Evolutionary conservation across 2,888 invertebrate species (phyloP).

Genomic region (Dynastes hyllus): DNA sequence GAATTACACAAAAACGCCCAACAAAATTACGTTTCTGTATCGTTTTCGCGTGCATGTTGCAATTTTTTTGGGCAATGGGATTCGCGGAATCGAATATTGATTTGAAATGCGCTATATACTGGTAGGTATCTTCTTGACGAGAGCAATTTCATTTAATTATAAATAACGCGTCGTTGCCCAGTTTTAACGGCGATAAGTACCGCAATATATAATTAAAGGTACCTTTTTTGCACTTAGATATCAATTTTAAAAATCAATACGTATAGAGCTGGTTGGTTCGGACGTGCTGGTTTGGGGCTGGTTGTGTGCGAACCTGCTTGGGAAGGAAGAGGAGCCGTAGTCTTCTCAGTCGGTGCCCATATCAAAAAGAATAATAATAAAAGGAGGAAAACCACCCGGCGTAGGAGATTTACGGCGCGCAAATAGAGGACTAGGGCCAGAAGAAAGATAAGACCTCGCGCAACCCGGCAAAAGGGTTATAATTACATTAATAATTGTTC

Average conservation of each 20-base stretch:
- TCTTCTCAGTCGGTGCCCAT: background rate
- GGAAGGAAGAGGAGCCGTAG: background rate
- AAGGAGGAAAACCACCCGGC: conserved; percentile 29
- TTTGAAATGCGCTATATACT: background rate
- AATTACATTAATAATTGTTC: conserved; percentile 53
- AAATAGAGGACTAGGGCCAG: conserved; percentile 42
- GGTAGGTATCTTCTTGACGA: conserved; percentile 20
- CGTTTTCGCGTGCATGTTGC: conserved; percentile 22
- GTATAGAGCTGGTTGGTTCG: background rate
- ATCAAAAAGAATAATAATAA: conserved; percentile 39
- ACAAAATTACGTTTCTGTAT: conserved; percentile 21
- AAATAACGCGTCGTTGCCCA: conserved; percentile 28
- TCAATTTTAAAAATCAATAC: conserved; percentile 52
- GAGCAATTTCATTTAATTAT: conserved; percentile 19
- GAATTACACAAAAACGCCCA: conserved; percentile 25
- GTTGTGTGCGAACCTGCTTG: conserved; percentile 17
- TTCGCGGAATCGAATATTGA: conserved; percentile 39
- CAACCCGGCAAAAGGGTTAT: conserved; percentile 50
- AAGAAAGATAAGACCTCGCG: conserved; percentile 31
- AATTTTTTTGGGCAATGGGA: conserved; percentile 20
- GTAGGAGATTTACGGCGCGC: conserved; percentile 41
- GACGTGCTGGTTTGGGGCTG: background rate
- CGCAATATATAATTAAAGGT: conserved; percentile 46
- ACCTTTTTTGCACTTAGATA: conserved; percentile 48
- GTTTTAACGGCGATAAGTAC: conserved; percentile 48